phyloP scores from a whole-genome alignment of 1,140 invertebrate genomes.

The Contarinia nasturtii region DNA sequence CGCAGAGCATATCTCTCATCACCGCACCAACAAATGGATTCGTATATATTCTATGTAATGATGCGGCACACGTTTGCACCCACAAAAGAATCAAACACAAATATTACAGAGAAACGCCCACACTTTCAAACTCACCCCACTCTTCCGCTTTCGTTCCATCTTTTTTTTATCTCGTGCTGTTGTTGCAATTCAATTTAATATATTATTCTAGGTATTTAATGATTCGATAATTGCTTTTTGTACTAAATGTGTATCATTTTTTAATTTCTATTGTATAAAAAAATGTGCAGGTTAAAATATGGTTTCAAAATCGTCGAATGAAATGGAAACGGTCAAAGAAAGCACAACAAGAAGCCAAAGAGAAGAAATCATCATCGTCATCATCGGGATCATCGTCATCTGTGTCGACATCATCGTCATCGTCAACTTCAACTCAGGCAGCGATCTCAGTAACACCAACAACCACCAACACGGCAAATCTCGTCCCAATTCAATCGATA shows the following conservation, averaged over 20 bases:
- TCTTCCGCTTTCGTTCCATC: too few relatives aligned
- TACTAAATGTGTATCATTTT: background rate
- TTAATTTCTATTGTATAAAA: background rate
- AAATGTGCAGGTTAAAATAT: constrained; percentile 71
- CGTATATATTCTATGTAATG: too few relatives aligned
- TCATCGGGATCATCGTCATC: constrained; percentile 3
- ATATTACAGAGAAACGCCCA: too few relatives aligned
- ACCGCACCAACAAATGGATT: too few relatives aligned
- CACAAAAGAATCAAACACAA: too few relatives aligned
- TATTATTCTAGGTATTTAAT: too few relatives aligned
- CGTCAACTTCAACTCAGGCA: background rate
- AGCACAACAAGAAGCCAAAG: constrained; percentile 54
- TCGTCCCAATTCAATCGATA: background rate
- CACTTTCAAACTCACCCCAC: too few relatives aligned
- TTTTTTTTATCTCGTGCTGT: too few relatives aligned
- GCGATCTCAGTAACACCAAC: background rate
- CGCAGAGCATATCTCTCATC: too few relatives aligned
- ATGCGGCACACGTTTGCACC: too few relatives aligned
- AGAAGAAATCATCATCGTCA: constrained; percentile 16
- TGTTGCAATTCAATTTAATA: too few relatives aligned
- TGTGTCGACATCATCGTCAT: background rate
- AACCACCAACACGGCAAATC: background rate
- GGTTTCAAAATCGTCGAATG: constrained; percentile 91
- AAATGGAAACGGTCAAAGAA: constrained; percentile 93
- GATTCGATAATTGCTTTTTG: background rate